Base-by-base conservation (phyloP, 1,140 invertebrate species). In the Drosophila rhopaloa region DNA sequence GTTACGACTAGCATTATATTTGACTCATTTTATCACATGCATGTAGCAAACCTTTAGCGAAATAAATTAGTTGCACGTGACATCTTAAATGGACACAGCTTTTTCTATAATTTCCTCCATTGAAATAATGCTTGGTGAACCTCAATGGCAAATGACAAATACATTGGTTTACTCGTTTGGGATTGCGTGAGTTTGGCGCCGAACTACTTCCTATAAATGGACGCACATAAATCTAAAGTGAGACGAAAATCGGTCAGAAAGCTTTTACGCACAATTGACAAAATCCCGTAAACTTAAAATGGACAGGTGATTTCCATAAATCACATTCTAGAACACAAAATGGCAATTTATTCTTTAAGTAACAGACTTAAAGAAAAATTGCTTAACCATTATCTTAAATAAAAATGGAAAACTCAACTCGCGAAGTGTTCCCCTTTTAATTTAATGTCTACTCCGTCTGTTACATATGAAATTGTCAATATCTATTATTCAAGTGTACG, bases 221-320 rank as follows among this genome's bases (percentile, higher is more conserved):
- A 82, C 76, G 81, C 41, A 80, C 70, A 82, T 86, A 82, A 88
- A 82, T 86, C 82, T 82, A 68, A 66, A 51, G 51, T 76, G 82
- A 62, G 61, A 77, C 63, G 76, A 85, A 81, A 68, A 70, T 75
- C 38, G 67, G 44, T 75, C 59, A 38, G 54, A 58, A 82, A 61
- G 43, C 61, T 82, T 86, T 70, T 43, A 86, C 82, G 75, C 82
- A 79, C 79, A 79, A 86, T 79, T 85, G 78, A 41, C 50, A 29
- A 37, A 78, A 41, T 63, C 44, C 50, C 38, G 10, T 43, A 55
- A 60, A 41, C 57, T 62, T 2, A 37, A 29, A 43, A 35, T 55
- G 43, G 13, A 37, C 43, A 32, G 32, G 40, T 38, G 61, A 59
- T 13, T 4, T 0, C 8, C 27, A 10, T 14, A 35, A 43, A 58